Evolutionary conservation across 2,797 vertebrate species (phyloP).

Genomic region (Esox lucius): DNA sequence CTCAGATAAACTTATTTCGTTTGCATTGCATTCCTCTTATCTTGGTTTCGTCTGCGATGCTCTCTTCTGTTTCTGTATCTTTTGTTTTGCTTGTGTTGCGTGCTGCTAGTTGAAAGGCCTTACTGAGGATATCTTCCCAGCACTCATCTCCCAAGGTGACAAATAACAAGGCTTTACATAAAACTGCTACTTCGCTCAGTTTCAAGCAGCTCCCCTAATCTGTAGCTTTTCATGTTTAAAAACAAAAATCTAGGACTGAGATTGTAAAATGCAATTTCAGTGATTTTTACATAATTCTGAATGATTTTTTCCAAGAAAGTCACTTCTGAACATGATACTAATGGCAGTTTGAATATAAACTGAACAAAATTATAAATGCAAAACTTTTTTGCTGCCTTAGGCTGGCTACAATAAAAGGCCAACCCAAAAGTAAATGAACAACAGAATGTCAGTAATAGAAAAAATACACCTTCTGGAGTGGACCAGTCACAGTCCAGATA

Average conservation of each 20-base stretch:
- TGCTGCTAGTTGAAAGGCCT: background rate
- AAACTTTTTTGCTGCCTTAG: too few species aligned
- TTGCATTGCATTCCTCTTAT: background rate
- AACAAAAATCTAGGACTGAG: background rate
- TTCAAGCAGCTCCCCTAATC: background rate
- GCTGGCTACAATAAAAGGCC: too few species aligned
- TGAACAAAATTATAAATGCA: too few species aligned
- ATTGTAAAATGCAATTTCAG: background rate
- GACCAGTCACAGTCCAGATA: too few species aligned
- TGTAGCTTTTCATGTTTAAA: background rate
- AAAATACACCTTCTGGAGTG: too few species aligned
- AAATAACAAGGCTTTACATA: background rate
- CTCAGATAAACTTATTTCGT: background rate
- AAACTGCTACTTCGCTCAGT: background rate
- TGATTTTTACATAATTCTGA: background rate
- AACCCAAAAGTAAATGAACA: too few species aligned
- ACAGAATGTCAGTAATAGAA: too few species aligned
- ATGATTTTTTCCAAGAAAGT: background rate
- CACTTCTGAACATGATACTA: background rate
- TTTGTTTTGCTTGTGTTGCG: background rate
- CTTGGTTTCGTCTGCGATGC: background rate
- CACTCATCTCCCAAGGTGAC: background rate
- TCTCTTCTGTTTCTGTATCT: background rate
- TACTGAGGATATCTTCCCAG: background rate
- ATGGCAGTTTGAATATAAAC: background rate